Evolutionary conservation across 2,888 invertebrate species (phyloP), one percentile per base, ranked within the genome.

Genomic region (Tenthredo amoena): DNA sequence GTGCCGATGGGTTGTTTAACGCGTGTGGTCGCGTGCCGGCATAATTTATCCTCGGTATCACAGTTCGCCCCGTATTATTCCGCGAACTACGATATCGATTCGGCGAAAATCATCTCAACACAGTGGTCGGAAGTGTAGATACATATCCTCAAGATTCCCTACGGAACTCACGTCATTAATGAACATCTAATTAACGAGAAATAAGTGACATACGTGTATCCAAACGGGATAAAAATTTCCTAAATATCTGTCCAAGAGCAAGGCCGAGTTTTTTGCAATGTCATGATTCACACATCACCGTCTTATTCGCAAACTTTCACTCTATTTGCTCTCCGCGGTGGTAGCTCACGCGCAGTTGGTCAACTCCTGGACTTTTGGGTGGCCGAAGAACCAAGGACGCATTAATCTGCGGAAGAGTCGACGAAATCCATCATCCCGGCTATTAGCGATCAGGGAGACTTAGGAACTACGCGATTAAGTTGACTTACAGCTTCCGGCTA

Each of bases 1-100:
- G 31, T 50, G 31, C 12, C 76, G 50, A 77, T 76, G 26, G 43
- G 12, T 50, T 50, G 5, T 18, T 55, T n/a, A 55, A 15, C 55
- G 77, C 7, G 55, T 55, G 34, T 9, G 31, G 77, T 77, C 77
- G 77, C 77, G 77, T 77, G 77, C 77, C 77, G 31, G 2, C 31
- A 50, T 74, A 37, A 34, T 68, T 68, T 68, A 34, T 68, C 34
- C 34, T 31, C 34, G 18, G 18, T 68, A 18, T 15, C 68, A 18
- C 34, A 68, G 26, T 26, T 34, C 6, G 12, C 34, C 68, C 68
- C 12, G 31, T 68, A 31, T n/a, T 55, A 31, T 50, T 50, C 77
- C 50, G 15, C 26, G 10, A 77, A 77, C 15, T 12, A 5, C 34
- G 31, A 55, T 77, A 77, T 47, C 55, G 7, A 7, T 77, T 77